A percentile compares a stretch with the other conserved stretches of the same genome.
phyloP scores from a whole-genome alignment of 2,797 vertebrate genomes.

The Ptychobarbus kaznakovi region DNA sequence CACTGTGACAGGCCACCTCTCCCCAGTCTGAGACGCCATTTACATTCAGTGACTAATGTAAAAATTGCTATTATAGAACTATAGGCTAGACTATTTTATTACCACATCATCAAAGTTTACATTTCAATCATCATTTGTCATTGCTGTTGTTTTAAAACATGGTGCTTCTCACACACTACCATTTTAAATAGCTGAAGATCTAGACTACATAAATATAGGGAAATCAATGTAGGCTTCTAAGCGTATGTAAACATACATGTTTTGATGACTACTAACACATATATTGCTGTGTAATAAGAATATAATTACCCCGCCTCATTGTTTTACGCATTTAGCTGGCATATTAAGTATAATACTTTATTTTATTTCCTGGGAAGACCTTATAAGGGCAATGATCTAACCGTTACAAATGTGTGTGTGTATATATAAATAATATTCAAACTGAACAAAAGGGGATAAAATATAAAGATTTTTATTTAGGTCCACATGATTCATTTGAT shows the following conservation, averaged over 20 bases:
- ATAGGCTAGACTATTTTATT: not conserved
- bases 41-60: not conserved
- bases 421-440: not conserved
- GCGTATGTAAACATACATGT: not conserved
- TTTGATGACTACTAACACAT: not conserved
- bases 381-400: not conserved
- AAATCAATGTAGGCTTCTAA: not conserved
- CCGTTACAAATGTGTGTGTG: not conserved
- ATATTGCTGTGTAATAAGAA: not conserved
- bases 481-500: not conserved
- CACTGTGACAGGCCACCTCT: slow-evolving; percentile 12
- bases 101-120: not conserved
- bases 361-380: not conserved
- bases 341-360: not conserved
- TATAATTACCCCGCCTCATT: not conserved
- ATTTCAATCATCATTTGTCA: not conserved
- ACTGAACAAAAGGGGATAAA: not conserved
- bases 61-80: not conserved
- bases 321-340: not conserved
- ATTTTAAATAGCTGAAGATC: not conserved
- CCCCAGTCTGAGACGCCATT: not conserved
- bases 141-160: not conserved
- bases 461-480: not conserved
- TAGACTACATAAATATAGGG: not conserved
- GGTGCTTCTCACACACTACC: not conserved